Percentiles rank a stretch among this genome's conserved stretches.
phyloP scores from a whole-genome alignment of 2,797 vertebrate genomes.

The Notamacropus eugenii region DNA sequence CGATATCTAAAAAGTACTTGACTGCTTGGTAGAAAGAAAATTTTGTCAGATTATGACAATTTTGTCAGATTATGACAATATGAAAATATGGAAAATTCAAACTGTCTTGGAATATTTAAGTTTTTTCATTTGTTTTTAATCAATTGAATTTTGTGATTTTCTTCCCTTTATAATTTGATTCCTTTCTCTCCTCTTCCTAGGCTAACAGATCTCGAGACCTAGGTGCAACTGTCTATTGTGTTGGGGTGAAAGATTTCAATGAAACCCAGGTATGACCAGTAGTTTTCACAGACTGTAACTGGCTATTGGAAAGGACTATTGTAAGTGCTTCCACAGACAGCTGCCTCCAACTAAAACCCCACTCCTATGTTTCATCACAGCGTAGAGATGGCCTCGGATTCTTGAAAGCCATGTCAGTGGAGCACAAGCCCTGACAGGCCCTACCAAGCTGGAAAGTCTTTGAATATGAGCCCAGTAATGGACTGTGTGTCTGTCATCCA shows the following conservation, averaged over 20 bases:
- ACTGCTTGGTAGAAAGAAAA: background rate
- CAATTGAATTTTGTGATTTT: background rate
- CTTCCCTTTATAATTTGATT: conserved; percentile 40
- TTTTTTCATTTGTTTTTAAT: background rate
- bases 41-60: background rate
- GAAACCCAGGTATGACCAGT: conserved; percentile 93
- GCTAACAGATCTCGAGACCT: conserved; percentile 96
- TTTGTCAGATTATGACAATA: background rate
- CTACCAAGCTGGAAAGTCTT: background rate
- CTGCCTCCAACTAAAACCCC: background rate
- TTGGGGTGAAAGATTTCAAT: conserved; percentile 99
- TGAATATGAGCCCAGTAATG: background rate
- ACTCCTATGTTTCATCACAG: background rate
- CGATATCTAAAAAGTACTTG: background rate
- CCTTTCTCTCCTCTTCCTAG: conserved; percentile 80
- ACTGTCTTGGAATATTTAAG: background rate
- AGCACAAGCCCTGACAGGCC: background rate
- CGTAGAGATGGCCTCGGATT: background rate
- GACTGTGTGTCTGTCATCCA: background rate
- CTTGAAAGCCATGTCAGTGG: background rate
- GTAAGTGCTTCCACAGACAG: background rate
- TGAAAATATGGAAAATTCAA: background rate
- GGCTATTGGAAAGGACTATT: background rate
- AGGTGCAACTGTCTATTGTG: conserved; percentile 96
- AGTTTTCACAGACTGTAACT: background rate